Base-by-base conservation (phyloP, 92 coral and sea anemone genomes). In the Parazoanthus darwini region DNA sequence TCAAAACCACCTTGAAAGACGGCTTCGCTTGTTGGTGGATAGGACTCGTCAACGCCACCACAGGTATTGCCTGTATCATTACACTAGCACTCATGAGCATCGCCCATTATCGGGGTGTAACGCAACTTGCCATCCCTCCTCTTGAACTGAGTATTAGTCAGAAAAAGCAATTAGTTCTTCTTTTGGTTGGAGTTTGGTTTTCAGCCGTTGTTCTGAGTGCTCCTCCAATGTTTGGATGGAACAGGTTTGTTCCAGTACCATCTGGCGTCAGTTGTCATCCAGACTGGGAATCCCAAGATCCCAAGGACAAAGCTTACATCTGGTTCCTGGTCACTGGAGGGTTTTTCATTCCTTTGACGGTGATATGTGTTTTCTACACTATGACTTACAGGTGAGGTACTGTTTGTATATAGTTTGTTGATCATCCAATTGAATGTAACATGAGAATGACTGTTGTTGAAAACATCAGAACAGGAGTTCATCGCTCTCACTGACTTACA, bases 211-310 rank as follows among this genome's bases (percentile, higher is more conserved):
- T 37, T 26, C 48, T 80, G 8, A 54, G 43, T 16, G 26, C 75
- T 4, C 94, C 94, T 13, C 94, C 94, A 16, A 74, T 90, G 29
- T 20, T 92, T 22, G 94, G 94, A 10, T 92, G 94, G 94, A 90
- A 82, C 66, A 51, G 86, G 29, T 89, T 78, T 48, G 94, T 90
- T 38, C 89, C 88, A 11, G 71, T 89, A 1, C 54, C 77, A 9
- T 81, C 92, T 20, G 86, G 72, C 59, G 37, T 87, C 3, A 86
- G 92, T 36, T 92, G 94, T 71, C 82, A 82, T 29, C 93, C 91
- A 2, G 89, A 92, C 82, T 92, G 95, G 95, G 43, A 71, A 20
- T 89, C 89, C 20, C 59, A 83, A 58, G 66, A 86, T 8, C n/a
- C 81, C 4, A 23, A 39, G n/a, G 92, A 78, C 38, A 71, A 59